Evolutionary conservation across 1,140 invertebrate genomes (phyloP).

Genomic region (Drosophila gunungcola): DNA sequence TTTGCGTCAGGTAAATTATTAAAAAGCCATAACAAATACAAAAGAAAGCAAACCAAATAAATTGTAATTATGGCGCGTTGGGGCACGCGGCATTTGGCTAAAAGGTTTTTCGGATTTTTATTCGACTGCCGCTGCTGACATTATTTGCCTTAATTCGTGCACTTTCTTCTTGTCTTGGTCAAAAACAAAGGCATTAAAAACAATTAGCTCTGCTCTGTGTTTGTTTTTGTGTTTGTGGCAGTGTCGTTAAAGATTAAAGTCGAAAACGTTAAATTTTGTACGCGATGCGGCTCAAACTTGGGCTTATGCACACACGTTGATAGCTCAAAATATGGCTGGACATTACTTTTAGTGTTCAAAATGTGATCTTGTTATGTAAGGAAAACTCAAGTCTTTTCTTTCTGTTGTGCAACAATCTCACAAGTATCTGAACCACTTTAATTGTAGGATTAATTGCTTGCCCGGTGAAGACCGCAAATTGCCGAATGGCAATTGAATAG

Average conservation of each 20-base stretch:
- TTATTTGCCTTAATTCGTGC: conserved; percentile 71
- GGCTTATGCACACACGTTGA: conserved; percentile 15
- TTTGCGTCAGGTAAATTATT: conserved; percentile 62
- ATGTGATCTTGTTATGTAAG: conserved; percentile 59
- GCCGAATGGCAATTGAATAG: conserved; percentile 56
- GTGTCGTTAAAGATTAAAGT: conserved; percentile 69
- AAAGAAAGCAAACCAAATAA: conserved; percentile 80
- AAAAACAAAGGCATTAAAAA: conserved; percentile 63
- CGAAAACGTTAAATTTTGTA: conserved; percentile 50
- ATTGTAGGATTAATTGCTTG: conserved; percentile 53
- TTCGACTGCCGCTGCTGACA: conserved; percentile 45
- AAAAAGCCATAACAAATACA: conserved; percentile 66
- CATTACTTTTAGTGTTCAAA: conserved; percentile 57
- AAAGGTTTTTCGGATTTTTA: conserved; percentile 53
- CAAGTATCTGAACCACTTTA: conserved; percentile 62
- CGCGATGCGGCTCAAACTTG: conserved; percentile 64
- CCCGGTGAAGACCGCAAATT: conserved; percentile 28
- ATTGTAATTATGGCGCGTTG: conserved; percentile 69
- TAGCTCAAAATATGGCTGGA: conserved; percentile 53
- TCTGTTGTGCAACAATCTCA: conserved; percentile 66
- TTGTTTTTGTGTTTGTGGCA: conserved; percentile 2
- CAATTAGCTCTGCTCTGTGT: conserved; percentile 59
- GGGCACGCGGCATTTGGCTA: conserved; percentile 67
- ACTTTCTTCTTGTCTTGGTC: conserved; percentile 64
- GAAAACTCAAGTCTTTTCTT: conserved; percentile 37